phyloP scores from a whole-genome alignment of 2,888 invertebrate genomes.

The Agonum fuliginosum region DNA sequence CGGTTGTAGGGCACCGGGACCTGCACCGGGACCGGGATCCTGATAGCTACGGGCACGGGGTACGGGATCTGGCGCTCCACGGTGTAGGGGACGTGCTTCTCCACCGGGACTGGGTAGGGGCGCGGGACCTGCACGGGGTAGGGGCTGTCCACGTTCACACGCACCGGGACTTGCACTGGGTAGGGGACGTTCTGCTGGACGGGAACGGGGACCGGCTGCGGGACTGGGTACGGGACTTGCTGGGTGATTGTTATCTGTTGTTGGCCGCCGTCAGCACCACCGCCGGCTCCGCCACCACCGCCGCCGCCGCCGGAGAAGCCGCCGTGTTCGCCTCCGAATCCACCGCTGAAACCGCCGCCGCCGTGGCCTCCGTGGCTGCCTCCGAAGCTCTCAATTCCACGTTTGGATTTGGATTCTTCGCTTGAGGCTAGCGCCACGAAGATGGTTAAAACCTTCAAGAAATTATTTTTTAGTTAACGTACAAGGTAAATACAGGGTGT shows the following conservation, averaged over 20 bases:
- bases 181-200: constrained; percentile 39
- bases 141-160: constrained; percentile 43
- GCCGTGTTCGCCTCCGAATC: background rate
- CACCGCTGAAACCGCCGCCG: constrained; percentile 7
- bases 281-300: constrained; percentile 12
- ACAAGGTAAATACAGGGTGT: no score
- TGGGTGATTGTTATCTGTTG: constrained; percentile 42
- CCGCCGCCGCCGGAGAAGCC: constrained; percentile 20
- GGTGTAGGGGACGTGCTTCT: constrained; percentile 36
- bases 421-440: constrained; percentile 40
- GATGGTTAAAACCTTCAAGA: constrained; percentile 16
- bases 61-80: constrained; percentile 39
- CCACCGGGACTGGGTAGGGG: constrained; percentile 45
- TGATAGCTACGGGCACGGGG: constrained; percentile 43
- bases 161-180: constrained; percentile 48
- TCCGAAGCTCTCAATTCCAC: constrained; percentile 49
- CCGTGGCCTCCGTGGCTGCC: constrained; percentile 25
- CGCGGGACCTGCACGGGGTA: constrained; percentile 47
- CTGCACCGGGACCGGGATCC: constrained; percentile 25
- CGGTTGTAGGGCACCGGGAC: constrained; percentile 47
- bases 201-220: constrained; percentile 45
- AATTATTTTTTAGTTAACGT: no score
- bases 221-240: constrained; percentile 44
- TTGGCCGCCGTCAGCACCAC: constrained; percentile 9
- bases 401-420: constrained; percentile 53